Conservation (phyloP, 2,797 vertebrate genomes). For the Acestrorhynchus altus region DNA sequence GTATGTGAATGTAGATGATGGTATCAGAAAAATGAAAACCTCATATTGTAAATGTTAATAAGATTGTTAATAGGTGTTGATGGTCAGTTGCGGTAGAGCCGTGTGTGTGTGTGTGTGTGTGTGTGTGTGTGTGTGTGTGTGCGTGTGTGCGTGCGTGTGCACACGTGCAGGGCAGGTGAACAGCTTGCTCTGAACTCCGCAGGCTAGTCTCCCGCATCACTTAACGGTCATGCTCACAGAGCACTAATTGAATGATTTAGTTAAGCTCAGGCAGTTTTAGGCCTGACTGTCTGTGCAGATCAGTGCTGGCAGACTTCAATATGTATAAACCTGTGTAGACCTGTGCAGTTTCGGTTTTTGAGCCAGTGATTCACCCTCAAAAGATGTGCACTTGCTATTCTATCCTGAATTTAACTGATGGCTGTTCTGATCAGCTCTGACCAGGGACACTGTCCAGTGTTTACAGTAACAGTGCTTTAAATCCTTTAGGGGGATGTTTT, state of each 20-base stretch:
- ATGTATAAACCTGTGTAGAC: not conserved
- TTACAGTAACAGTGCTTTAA: no score
- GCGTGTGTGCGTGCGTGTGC: slow-evolving; percentile 32
- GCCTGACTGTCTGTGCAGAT: slow-evolving; percentile 62
- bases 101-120: not conserved
- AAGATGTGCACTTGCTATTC: not conserved
- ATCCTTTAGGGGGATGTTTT: no score
- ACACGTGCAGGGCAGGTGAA: slow-evolving; percentile 73
- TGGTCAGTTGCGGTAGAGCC: not conserved
- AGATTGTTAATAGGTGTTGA: not conserved
- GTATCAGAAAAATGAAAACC: not conserved
- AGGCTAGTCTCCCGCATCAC: slow-evolving; percentile 75
- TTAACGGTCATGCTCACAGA: slow-evolving; percentile 74
- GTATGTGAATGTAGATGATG: no score
- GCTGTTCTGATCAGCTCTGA: no score
- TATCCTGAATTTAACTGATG: not conserved
- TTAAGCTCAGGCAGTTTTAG: slow-evolving; percentile 62
- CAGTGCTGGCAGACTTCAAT: slow-evolving; percentile 24
- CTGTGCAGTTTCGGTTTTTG: not conserved
- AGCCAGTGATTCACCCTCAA: not conserved
- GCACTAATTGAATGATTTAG: slow-evolving; percentile 76
- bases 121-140: slow-evolving; percentile 28
- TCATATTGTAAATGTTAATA: not conserved
- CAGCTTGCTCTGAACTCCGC: slow-evolving; percentile 78
- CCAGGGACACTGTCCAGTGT: no score